Conservation (phyloP, 2,113 vertebrate species). For the Oreochromis tanganicae region DNA sequence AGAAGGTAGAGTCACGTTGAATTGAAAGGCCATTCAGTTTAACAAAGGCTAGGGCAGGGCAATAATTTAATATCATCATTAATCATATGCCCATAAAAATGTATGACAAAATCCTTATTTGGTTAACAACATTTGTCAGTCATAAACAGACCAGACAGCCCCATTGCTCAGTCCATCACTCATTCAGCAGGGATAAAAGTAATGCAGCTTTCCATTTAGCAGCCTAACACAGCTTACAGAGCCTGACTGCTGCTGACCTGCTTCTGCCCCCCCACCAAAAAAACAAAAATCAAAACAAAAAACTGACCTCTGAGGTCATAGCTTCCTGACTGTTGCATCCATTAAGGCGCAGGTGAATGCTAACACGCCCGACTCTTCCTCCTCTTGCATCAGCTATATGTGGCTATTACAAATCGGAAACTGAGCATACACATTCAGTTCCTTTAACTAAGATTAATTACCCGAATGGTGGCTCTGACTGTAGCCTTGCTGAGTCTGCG, state of each 20-base stretch:
- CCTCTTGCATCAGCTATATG: not conserved
- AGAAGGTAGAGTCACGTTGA: not conserved
- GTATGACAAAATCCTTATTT: not conserved
- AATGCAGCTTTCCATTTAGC: not conserved
- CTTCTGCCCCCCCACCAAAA: not conserved
- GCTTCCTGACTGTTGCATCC: conserved; percentile 13
- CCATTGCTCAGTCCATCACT: not conserved
- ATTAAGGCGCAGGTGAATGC: conserved; percentile 17
- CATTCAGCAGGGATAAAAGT: not conserved
- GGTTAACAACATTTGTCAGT: not conserved
- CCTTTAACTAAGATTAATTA: not conserved
- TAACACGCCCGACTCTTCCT: not conserved
- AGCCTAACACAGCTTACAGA: not conserved
- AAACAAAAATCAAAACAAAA: not conserved
- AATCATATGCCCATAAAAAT: not conserved
- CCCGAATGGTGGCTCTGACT: not conserved
- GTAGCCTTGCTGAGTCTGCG: not conserved
- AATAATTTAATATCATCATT: not conserved
- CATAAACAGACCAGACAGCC: not conserved
- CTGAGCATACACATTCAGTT: not conserved
- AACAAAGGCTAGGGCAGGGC: not conserved
- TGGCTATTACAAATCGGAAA: not conserved
- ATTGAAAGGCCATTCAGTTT: not conserved
- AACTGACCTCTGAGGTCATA: conserved; percentile 27
- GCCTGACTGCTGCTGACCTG: conserved; percentile 11